Evolutionary conservation across 2,888 invertebrate genomes (phyloP).

Genomic region (Exocentrus adspersus): DNA sequence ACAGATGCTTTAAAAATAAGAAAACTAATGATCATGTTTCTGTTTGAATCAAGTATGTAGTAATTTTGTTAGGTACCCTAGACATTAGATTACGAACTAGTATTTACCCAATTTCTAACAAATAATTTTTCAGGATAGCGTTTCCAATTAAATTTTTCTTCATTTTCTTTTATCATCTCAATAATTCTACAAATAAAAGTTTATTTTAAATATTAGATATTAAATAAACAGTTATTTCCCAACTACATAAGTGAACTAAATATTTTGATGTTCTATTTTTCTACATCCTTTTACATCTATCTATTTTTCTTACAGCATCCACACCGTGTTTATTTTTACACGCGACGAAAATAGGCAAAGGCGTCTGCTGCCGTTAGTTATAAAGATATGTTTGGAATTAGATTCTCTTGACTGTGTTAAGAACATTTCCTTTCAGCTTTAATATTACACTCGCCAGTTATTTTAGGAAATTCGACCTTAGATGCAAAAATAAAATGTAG

Average conservation of each 20-base stretch:
- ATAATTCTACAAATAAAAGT: constrained; percentile 7
- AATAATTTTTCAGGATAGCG: constrained; percentile 2
- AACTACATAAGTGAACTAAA: constrained; percentile 13
- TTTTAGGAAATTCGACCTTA: constrained; percentile 50
- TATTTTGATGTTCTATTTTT: constrained; percentile 39
- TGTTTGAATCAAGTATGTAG: no score
- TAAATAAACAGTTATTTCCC: constrained; percentile 15
- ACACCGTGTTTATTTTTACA: constrained; percentile 55
- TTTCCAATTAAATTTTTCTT: not conserved
- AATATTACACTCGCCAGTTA: constrained; percentile 42
- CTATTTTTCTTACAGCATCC: constrained; percentile 42
- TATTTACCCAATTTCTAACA: no score
- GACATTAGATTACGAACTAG: no score
- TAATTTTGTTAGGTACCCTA: no score
- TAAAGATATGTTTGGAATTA: constrained; percentile 59
- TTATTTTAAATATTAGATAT: constrained; percentile 16
- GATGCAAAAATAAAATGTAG: constrained; percentile 47
- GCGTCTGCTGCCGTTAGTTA: constrained; percentile 43
- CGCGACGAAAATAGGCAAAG: constrained; percentile 59
- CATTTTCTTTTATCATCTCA: constrained; percentile 3
- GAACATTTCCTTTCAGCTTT: constrained; percentile 54
- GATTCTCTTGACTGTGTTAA: constrained; percentile 50
- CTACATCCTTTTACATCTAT: constrained; percentile 45
- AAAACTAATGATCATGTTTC: no score
- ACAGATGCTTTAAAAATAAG: no score